phyloP scores from a whole-genome alignment of 2,888 invertebrate species.

The Sminthurides aquaticus region DNA sequence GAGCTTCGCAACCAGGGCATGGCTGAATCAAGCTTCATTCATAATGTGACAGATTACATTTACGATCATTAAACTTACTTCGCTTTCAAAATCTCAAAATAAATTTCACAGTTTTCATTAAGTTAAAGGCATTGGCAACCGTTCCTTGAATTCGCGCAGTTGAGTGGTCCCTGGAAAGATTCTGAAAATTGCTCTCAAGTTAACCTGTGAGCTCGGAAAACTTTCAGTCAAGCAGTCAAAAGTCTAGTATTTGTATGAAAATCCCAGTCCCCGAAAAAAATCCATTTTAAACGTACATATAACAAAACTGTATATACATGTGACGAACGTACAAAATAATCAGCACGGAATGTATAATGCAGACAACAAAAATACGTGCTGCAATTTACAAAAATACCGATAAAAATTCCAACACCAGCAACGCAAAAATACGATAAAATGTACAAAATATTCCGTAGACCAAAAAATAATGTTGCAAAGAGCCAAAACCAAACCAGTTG shows the following conservation, averaged over 20 bases:
- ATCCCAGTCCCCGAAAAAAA: too few species aligned
- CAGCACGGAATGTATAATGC: too few species aligned
- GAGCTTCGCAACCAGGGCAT: slow-evolving; percentile 76
- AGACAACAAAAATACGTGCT: not conserved
- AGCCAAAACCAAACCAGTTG: slow-evolving; percentile 8
- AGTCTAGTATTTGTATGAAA: too few species aligned
- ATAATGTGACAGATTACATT: slow-evolving; percentile 11
- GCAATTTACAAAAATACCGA: not conserved
- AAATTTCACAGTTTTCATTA: not conserved
- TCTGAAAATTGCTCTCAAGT: too few species aligned
- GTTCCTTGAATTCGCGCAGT: too few species aligned
- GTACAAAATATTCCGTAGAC: not conserved
- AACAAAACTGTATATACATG: too few species aligned
- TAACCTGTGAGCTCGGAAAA: too few species aligned
- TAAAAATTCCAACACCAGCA: not conserved
- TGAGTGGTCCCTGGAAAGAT: too few species aligned
- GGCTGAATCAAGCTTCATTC: slow-evolving; percentile 59
- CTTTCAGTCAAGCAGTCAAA: not conserved
- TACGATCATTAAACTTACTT: not conserved
- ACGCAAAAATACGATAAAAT: not conserved
- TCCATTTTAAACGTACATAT: too few species aligned
- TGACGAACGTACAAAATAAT: too few species aligned
- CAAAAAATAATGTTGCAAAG: slow-evolving; percentile 8
- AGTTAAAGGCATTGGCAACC: not conserved
- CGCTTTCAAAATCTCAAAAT: not conserved